These are phyloP conservation scores for Tupiocoris notatus DNA, from an alignment of 2,888 invertebrate genomes.

Conservation along the genomic window DNA sequence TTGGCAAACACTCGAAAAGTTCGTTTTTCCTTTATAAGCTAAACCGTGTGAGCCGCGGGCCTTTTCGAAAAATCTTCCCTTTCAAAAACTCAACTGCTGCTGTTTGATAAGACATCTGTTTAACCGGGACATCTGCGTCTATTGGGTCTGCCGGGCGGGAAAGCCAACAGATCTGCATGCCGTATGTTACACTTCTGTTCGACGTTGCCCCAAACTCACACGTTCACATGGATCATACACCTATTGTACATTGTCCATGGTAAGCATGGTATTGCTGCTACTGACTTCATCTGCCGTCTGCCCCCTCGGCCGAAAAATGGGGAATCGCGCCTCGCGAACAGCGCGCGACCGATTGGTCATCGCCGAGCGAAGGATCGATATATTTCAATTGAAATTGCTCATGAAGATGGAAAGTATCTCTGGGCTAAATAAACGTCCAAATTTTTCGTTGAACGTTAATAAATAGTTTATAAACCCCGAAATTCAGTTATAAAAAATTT, in stretches of 20 bases:
- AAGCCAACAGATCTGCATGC: conserved; percentile 23
- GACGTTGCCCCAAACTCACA: neutral
- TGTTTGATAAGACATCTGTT: conserved; percentile 41
- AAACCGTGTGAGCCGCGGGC: neutral
- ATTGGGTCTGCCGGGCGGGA: conserved; percentile 25
- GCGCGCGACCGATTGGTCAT: neutral
- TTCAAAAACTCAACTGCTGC: conserved; percentile 4
- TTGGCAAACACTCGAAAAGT: neutral
- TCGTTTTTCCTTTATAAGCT: neutral
- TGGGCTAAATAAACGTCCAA: no score
- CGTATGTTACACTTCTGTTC: conserved; percentile 37
- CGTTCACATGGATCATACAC: no score
- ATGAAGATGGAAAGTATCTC: no score
- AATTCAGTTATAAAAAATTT: no score
- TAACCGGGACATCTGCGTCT: conserved; percentile 31
- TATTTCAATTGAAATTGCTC: no score
- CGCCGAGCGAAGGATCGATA: no score
- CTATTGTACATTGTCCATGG: neutral
- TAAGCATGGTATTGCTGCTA: neutral
- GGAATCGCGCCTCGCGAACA: neutral
- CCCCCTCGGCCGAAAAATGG: neutral
- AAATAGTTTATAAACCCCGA: no score
- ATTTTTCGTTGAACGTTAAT: no score
- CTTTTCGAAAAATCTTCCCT: neutral
- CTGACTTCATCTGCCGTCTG: neutral